phyloP scores from a whole-genome alignment of 1,140 invertebrate species.

The Trachymyrmex septentrionalis region DNA sequence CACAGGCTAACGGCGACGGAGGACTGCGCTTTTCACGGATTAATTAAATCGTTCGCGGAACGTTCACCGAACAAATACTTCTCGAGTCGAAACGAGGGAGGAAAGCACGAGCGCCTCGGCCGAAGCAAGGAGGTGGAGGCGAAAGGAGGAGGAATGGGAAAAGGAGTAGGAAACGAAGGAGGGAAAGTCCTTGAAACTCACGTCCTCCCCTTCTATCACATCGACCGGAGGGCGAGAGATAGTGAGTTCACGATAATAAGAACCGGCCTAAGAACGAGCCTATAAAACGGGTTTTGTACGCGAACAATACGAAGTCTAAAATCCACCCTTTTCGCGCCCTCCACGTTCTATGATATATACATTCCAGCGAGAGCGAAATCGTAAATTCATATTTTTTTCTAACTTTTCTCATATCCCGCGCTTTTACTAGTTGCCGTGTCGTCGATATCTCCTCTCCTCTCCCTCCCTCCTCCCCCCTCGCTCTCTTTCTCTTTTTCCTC shows the following conservation, averaged over 20 bases:
- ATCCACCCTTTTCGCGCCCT: background rate
- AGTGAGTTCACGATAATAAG: constrained; percentile 37
- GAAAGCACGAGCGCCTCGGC: constrained; percentile 1
- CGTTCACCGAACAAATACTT: constrained; percentile 77
- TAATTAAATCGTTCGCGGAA: constrained; percentile 80
- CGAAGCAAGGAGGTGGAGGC: background rate
- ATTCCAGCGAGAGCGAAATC: constrained; percentile 23
- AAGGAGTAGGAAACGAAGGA: constrained; percentile 30
- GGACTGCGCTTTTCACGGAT: constrained; percentile 78
- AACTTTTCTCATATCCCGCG: constrained; percentile 61
- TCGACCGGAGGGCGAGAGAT: constrained; percentile 4
- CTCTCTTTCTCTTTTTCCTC: background rate
- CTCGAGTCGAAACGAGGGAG: constrained; percentile 26
- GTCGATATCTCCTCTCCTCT: constrained; percentile 24
- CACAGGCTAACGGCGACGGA: constrained; percentile 66
- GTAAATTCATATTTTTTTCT: constrained; percentile 57
- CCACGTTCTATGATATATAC: background rate
- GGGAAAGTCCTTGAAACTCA: constrained; percentile 30
- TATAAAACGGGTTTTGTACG: constrained; percentile 41
- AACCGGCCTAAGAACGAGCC: constrained; percentile 17
- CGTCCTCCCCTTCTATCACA: background rate
- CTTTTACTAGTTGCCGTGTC: constrained; percentile 35
- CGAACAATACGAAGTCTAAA: constrained; percentile 26
- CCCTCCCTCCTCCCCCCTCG: too few relatives aligned
- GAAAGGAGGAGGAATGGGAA: background rate